Evolutionary conservation across 2,888 invertebrate species (phyloP).

Genomic region (Colostygia pectinataria): DNA sequence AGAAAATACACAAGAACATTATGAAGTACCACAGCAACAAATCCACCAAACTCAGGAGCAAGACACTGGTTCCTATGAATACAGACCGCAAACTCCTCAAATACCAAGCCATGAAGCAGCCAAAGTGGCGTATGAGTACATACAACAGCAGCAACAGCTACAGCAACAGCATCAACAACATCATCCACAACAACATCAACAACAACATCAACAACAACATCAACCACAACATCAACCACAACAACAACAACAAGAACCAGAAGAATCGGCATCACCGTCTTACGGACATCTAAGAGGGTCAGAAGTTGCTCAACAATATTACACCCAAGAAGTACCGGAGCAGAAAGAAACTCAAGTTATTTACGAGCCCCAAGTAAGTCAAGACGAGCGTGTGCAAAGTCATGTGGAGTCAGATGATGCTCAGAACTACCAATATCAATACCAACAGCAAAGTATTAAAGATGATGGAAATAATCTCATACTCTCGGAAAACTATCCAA

Average conservation of each 20-base stretch:
- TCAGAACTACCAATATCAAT: conserved; percentile 61
- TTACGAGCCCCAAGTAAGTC: conserved; percentile 51
- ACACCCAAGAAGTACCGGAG: conserved; percentile 42
- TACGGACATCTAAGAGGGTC: conserved; percentile 34
- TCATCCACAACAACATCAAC: conserved; percentile 31
- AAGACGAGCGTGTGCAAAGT: conserved; percentile 44
- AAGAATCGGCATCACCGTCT: conserved; percentile 34
- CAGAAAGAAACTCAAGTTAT: conserved; percentile 52
- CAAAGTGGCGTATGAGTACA: conserved; percentile 34
- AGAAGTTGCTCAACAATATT: conserved; percentile 46
- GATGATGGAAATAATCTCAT: conserved; percentile 54
- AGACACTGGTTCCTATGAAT: conserved; percentile 26
- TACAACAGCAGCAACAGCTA: conserved; percentile 30
- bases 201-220: conserved; percentile 17
- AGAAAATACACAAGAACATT: conserved; percentile 21
- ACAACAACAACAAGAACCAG: conserved; percentile 29
- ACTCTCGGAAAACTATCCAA: conserved; percentile 83
- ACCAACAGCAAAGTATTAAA: conserved; percentile 52
- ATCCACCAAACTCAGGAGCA: conserved; percentile 14
- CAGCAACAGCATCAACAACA: conserved; percentile 15
- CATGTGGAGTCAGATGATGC: conserved; percentile 45
- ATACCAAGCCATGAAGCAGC: conserved; percentile 40
- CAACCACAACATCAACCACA: conserved; percentile 28
- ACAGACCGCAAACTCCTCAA: conserved; percentile 20
- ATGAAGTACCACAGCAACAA: conserved; percentile 20